phyloP scores from a whole-genome alignment of 1,140 invertebrate species.

The Conopomorpha cramerella region DNA sequence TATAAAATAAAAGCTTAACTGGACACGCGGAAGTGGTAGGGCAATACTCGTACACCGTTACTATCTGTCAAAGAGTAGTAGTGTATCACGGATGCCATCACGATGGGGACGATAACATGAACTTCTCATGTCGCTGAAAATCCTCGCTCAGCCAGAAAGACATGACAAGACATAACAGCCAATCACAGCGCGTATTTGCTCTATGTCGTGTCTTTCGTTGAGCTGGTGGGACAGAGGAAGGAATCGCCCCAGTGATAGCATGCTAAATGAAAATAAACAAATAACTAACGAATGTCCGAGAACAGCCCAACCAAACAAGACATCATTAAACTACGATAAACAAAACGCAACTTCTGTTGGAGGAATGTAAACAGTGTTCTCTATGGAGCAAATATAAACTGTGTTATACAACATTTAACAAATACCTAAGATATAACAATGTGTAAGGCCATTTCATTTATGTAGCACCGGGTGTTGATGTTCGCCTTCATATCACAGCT shows the following conservation, averaged over 20 bases:
- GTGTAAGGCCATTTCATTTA: slow-evolving; percentile 35
- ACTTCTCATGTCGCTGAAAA: slow-evolving; percentile 21
- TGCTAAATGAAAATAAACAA: slow-evolving; percentile 32
- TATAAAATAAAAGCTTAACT: too few species aligned
- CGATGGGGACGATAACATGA: slow-evolving; percentile 14
- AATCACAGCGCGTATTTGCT: slow-evolving; percentile 27
- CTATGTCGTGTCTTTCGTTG: too few species aligned
- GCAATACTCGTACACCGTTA: too few species aligned
- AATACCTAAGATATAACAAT: slow-evolving; percentile 37
- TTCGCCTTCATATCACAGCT: too few species aligned
- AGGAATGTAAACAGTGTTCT: slow-evolving; percentile 53
- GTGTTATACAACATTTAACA: slow-evolving; percentile 22
- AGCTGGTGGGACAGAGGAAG: too few species aligned
- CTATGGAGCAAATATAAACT: slow-evolving; percentile 44
- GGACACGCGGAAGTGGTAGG: too few species aligned
- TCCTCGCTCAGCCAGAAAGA: slow-evolving; percentile 33
- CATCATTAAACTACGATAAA: slow-evolving; percentile 45
- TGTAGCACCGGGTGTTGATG: too few species aligned
- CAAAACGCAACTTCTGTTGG: slow-evolving; percentile 50
- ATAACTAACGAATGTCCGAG: slow-evolving; percentile 10
- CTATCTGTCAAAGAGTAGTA: too few species aligned
- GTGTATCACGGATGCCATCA: slow-evolving; percentile 17
- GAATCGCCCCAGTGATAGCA: too few species aligned
- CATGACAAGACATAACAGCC: slow-evolving; percentile 28
- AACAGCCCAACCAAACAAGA: slow-evolving; percentile 40